Base-by-base conservation (phyloP, 2,888 invertebrate genomes). In the Parnassius orleans region DNA sequence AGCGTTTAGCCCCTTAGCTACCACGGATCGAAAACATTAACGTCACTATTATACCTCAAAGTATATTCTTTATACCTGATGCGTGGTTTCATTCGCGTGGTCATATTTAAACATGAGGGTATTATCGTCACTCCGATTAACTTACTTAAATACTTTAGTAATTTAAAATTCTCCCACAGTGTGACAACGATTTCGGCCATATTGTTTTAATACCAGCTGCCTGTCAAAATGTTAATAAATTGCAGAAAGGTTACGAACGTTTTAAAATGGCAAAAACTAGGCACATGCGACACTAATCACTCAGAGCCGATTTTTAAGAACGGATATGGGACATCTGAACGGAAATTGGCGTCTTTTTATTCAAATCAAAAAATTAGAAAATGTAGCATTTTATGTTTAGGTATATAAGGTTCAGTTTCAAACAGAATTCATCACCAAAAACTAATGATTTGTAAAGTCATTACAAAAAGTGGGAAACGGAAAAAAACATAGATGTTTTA, bases 281-380 rank as follows among this genome's bases (percentile, higher is more conserved):
- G 72, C 84, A 81, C 83, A 85, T 83, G 83, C 82, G 81, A 81
- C 84, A 84, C 87, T 84, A 88, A 89, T 89, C 87, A 89, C 75
- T 77, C 74, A 72, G 79, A 80, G 84, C 84, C 77, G 90, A 90
- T 87, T 90, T 90, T 88, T 84, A 83, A 79, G 76, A 83, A 85
- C 90, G 90, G 90, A 90, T 89, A 86, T 80, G 73, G 69, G 75
- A 82, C 78, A 83, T 83, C 79, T 72, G 76, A 86, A 79, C 90
- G 90, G 90, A 91, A 85, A 91, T 90, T 90, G 90, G 89, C 88
- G 84, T 81, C 83, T 90, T 89, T 89, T 90, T 89, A 75, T 61
- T 42, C 11, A 59, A 65, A 24, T 54, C 15, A 41, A 48, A 48
- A 59, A 60, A 62, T 24, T 53, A 62, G 54, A 48, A 33, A 14